Percentiles rank a stretch among this genome's conserved stretches.
These are phyloP conservation scores for Lasioglossum leucozonium DNA, from an alignment of 2,888 invertebrate species.

Conservation along the genomic window DNA sequence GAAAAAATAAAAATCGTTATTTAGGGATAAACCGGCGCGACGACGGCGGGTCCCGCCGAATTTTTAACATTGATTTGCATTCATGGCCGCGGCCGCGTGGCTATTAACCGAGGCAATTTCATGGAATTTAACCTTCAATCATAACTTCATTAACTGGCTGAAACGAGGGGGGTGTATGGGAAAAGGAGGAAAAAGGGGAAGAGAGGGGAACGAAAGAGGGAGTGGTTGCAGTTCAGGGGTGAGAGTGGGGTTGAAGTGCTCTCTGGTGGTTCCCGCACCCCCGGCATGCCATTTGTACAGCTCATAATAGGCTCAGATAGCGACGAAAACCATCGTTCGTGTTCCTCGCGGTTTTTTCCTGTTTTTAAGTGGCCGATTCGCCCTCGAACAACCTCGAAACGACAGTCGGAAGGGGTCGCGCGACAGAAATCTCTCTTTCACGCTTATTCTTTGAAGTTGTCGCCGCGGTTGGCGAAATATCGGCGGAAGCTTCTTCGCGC, in stretches of 20 bases:
- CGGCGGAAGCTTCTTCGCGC: slow-evolving; percentile 18
- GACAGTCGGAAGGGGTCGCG: slow-evolving; percentile 2
- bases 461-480: slow-evolving; percentile 14
- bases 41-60: slow-evolving; percentile 19
- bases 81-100: slow-evolving; percentile 59
- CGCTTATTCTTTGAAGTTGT: slow-evolving; percentile 13
- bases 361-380: slow-evolving; percentile 64
- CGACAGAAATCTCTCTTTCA: not conserved
- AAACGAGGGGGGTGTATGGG: not conserved
- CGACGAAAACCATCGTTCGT: slow-evolving; percentile 45
- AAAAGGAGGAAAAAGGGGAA: not conserved
- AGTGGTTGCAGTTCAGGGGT: slow-evolving; percentile 49
- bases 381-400: slow-evolving; percentile 36
- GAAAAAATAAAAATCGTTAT: slow-evolving; percentile 46
- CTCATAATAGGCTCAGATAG: slow-evolving; percentile 77
- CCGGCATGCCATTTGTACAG: slow-evolving; percentile 76
- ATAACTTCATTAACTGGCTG: slow-evolving; percentile 81
- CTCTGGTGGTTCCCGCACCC: slow-evolving; percentile 54
- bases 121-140: slow-evolving; percentile 81
- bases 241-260: slow-evolving; percentile 45
- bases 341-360: slow-evolving; percentile 24
- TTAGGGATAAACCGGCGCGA: slow-evolving; percentile 21
- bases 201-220: not conserved
- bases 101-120: slow-evolving; percentile 79
- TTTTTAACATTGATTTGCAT: slow-evolving; percentile 69